A percentile compares a stretch with the other conserved stretches of the same genome.
These are phyloP conservation scores for Synanthedon tipuliformis DNA, from an alignment of 2,888 invertebrate species.

Conservation along the genomic window DNA sequence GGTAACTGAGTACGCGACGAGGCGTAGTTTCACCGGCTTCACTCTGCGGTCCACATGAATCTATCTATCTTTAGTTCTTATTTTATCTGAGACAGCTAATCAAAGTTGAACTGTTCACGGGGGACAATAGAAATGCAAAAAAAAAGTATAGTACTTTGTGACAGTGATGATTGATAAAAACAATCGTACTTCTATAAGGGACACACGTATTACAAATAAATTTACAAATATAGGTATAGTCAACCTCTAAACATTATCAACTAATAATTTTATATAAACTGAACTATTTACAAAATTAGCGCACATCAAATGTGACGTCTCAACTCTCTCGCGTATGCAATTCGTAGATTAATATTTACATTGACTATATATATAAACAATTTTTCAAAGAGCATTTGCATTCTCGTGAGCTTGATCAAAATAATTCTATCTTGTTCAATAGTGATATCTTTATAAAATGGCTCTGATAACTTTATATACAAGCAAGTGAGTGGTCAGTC, in stretches of 20 bases:
- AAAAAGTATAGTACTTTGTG: slow-evolving; percentile 61
- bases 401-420: slow-evolving; percentile 62
- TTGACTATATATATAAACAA: slow-evolving; percentile 57
- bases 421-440: slow-evolving; percentile 44
- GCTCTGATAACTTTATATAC: neutral
- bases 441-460: neutral
- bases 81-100: slow-evolving; percentile 30
- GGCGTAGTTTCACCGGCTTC: too few relatives aligned
- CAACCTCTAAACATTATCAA: slow-evolving; percentile 50
- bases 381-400: slow-evolving; percentile 59
- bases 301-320: slow-evolving; percentile 45
- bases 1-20: too few relatives aligned
- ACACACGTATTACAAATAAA: slow-evolving; percentile 60
- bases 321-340: slow-evolving; percentile 35
- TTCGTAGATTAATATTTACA: slow-evolving; percentile 62
- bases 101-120: slow-evolving; percentile 44
- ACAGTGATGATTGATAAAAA: slow-evolving; percentile 58
- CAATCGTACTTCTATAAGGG: slow-evolving; percentile 52
- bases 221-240: slow-evolving; percentile 54
- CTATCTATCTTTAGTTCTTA: too few relatives aligned
- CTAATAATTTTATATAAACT: slow-evolving; percentile 52
- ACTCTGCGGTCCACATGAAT: too few relatives aligned
- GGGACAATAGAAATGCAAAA: slow-evolving; percentile 47
- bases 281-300: slow-evolving; percentile 65
- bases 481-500: neutral